These are phyloP conservation scores for Dipodomys ordii DNA, from an alignment of 2,113 vertebrate genomes.

Conservation along the genomic window DNA sequence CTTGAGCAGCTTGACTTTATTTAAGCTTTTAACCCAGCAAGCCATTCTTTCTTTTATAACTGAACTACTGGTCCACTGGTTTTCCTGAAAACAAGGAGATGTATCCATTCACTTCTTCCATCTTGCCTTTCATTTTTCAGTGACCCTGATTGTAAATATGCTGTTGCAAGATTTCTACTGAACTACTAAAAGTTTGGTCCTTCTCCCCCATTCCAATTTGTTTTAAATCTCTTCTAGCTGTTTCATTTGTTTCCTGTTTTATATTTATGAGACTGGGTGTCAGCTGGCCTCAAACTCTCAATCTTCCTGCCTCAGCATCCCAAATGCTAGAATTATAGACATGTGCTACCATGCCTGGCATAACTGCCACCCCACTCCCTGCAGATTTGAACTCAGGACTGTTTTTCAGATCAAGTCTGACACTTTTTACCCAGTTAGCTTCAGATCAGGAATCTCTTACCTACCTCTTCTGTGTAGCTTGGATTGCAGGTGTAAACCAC, in stretches of 20 bases:
- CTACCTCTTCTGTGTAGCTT: no score
- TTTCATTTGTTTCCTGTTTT: background rate
- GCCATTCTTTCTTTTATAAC: background rate
- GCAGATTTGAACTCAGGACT: no score
- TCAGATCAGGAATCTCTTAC: no score
- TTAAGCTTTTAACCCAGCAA: constrained; percentile 10
- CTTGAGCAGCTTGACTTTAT: background rate
- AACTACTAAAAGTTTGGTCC: background rate
- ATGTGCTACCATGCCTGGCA: no score
- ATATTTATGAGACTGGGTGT: background rate
- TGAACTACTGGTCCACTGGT: background rate
- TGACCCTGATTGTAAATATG: background rate
- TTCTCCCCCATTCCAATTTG: background rate
- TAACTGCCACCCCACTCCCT: no score
- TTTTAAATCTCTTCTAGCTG: background rate
- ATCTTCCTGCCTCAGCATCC: background rate
- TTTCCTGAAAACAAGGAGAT: background rate
- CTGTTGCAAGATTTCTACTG: background rate
- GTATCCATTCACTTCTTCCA: background rate
- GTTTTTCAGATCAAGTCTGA: no score
- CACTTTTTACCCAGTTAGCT: no score
- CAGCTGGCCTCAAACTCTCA: background rate
- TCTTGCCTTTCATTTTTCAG: background rate
- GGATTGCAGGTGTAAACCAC: no score
- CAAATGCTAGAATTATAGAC: no score